Conservation (phyloP, 2,888 invertebrate genomes). For the Cheilosia soror region DNA sequence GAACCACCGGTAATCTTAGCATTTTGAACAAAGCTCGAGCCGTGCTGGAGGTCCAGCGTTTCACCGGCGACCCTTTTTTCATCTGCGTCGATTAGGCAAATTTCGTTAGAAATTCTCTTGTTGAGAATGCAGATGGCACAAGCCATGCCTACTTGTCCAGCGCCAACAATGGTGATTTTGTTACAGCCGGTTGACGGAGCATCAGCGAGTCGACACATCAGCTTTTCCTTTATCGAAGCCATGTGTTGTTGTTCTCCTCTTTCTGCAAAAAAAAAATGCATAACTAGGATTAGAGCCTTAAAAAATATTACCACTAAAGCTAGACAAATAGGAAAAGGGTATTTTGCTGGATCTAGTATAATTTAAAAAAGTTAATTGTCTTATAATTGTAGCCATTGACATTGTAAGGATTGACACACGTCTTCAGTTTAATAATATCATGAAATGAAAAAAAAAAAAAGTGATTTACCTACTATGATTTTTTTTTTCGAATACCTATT, state of each 20-base stretch:
- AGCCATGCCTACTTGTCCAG: constrained; percentile 94
- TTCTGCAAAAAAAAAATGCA: neutral
- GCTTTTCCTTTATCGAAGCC: constrained; percentile 19
- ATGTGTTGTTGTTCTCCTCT: neutral
- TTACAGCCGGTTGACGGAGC: constrained; percentile 84
- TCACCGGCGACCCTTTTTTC: constrained; percentile 92
- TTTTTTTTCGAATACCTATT: no score
- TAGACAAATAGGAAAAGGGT: neutral
- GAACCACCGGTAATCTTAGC: constrained; percentile 87
- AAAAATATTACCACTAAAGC: neutral
- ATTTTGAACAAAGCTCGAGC: constrained; percentile 90
- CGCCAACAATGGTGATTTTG: constrained; percentile 93
- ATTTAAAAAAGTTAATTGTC: neutral
- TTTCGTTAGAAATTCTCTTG: constrained; percentile 90
- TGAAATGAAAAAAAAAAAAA: no score
- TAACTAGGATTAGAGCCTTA: neutral
- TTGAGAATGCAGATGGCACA: constrained; percentile 91
- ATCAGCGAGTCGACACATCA: constrained; percentile 81
- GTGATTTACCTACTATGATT: no score
- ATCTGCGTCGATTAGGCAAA: constrained; percentile 91
- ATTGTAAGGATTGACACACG: neutral
- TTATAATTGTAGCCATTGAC: neutral
- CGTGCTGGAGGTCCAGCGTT: constrained; percentile 94
- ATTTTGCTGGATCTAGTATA: neutral
- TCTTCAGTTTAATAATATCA: no score